phyloP scores from a whole-genome alignment of 2,797 vertebrate genomes.

The Tiaroga cobitis region DNA sequence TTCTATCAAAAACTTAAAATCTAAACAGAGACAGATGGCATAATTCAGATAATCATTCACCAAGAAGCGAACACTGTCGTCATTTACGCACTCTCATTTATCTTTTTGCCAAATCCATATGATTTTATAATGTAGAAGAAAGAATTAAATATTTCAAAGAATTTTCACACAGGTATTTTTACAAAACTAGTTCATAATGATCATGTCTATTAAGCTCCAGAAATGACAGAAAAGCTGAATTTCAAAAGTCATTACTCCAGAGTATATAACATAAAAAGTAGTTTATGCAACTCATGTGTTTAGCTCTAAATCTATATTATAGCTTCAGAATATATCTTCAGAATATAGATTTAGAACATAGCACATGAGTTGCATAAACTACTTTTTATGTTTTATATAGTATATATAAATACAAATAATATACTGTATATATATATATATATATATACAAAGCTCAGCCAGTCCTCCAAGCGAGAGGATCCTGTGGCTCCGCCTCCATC shows the following conservation, averaged over 20 bases:
- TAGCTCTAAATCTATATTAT: no score
- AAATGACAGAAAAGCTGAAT: neutral
- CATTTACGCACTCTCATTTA: neutral
- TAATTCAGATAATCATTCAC: neutral
- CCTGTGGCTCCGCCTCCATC: no score
- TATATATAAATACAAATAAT: no score
- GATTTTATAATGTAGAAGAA: neutral
- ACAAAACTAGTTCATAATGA: neutral
- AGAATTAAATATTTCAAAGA: neutral
- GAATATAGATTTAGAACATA: no score
- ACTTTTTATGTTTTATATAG: no score
- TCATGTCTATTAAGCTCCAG: neutral
- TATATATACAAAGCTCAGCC: no score
- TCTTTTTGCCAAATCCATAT: neutral
- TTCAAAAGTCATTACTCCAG: no score
- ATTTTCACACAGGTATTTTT: neutral
- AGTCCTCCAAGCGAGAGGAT: no score
- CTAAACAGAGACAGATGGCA: neutral
- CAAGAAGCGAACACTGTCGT: no score
- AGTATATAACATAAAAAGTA: neutral
- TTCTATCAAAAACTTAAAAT: neutral
- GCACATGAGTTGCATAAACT: no score
- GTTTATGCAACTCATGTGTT: neutral
- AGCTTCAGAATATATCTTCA: no score
- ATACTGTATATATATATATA: no score